Evolutionary conservation across 2,113 vertebrate species (phyloP), one percentile per base, ranked within the genome.

Genomic region (Nothobranchius furzeri): DNA sequence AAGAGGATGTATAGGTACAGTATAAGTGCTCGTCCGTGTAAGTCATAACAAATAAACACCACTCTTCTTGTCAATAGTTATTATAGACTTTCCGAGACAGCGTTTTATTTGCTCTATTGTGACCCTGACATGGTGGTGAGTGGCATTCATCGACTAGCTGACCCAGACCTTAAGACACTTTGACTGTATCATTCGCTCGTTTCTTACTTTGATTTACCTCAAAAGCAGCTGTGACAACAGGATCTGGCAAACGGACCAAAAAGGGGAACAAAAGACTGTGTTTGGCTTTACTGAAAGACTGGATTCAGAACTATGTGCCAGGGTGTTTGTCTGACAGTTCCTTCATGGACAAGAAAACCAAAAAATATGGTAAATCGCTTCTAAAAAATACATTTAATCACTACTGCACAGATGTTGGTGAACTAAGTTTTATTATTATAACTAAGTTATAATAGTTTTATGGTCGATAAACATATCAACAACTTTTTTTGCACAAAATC

Each of bases 121-220:
- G 80, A 89, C 81, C 79, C 83, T 73, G 82, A 85, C 75, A 76
- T 70, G 76, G 71, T 64, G 50, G 57, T 77, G 86, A 89, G 81
- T 78, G 88, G 83, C 85, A 79, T 73, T 64, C 69, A 83, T 85
- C 61, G 73, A 85, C 79, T 37, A 51, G 75, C 71, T 76, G 85
- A 85, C 82, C 84, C 64, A 55, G 46, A 68, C 62, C 63, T 62
- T 37, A 53, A 68, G 63, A 70, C 52, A 35, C 61, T 86, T 64
- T 77, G 59, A 79, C 67, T 76, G 56, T n/a, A 67, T 66, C 75
- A 49, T 15, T 70, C 60, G n/a, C 15, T 58, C 60, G 55, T 56
- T 57, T 64, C 35, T n/a, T 36, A 20, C 64, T 79, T 68, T 75
- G 61, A 72, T 81, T 60, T 65, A 59, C 13, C 56, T 69, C 30